These are phyloP conservation scores for Phasianus colchicus DNA, from an alignment of 2,113 vertebrate genomes.

Conservation along the genomic window DNA sequence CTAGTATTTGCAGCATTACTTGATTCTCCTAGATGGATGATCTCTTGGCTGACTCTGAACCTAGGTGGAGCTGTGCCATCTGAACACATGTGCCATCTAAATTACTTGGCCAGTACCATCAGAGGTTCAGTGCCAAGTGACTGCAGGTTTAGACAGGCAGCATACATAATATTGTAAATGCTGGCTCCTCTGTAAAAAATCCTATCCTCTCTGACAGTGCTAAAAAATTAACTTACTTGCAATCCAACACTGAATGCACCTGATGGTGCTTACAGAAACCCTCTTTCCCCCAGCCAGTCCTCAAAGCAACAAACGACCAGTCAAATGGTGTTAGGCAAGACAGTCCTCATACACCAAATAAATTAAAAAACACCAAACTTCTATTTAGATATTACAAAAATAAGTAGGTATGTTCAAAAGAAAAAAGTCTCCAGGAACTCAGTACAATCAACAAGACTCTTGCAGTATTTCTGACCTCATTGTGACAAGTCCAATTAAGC, in stretches of 20 bases:
- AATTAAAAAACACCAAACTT: not conserved
- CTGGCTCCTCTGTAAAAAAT: conserved; percentile 30
- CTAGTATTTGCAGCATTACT: conserved; percentile 5
- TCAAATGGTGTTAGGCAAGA: not conserved
- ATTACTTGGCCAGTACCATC: conserved; percentile 55
- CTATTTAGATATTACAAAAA: not conserved
- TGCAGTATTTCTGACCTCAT: not conserved
- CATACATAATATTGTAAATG: conserved; percentile 62
- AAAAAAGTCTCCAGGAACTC: not conserved
- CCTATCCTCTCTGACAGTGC: conserved; percentile 5
- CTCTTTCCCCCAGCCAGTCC: not conserved
- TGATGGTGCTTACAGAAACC: conserved; percentile 32
- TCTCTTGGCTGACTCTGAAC: conserved; percentile 60
- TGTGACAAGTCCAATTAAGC: not conserved
- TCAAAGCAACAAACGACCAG: conserved; percentile 12
- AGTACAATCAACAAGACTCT: not conserved
- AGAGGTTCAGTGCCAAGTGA: conserved; percentile 46
- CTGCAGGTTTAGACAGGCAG: conserved; percentile 66
- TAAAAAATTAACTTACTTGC: conserved; percentile 40
- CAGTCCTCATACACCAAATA: not conserved
- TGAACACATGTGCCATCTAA: conserved; percentile 72
- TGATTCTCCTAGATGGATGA: conserved; percentile 46
- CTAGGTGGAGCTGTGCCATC: conserved; percentile 59
- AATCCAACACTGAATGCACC: conserved; percentile 39
- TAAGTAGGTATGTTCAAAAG: not conserved